Evolutionary conservation across 1,140 invertebrate species (phyloP), one percentile per base, ranked within the genome.

Genomic region (Pseudomyrmex concolor): DNA sequence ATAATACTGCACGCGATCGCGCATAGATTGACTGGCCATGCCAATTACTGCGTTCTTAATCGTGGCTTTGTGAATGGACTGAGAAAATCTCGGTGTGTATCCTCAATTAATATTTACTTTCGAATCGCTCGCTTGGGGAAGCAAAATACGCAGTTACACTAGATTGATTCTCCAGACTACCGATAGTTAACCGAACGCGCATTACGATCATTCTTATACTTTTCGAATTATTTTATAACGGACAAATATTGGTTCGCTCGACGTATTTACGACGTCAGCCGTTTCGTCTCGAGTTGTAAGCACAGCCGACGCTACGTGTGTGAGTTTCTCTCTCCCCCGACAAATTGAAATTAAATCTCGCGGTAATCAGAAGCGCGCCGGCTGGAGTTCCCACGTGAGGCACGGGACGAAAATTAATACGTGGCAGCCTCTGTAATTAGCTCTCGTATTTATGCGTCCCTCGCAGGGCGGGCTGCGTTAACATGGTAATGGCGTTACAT

Each of bases 381-480:
- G 54, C 82, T 82, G 63, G 63, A 73, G 86, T 84, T 84, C 60
- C 82, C 71, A 68, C 48, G 59, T 80, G 81, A 80, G 72, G 77
- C 74, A 63, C 71, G 68, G 22, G 74, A 77, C 84, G 84, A 89
- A 71, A 91, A 91, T 90, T 90, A 90, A 91, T 90, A 90, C 89
- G 89, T 84, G 84, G 83, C 67, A 80, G 82, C 78, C 57, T 73
- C 83, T 67, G 89, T 88, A 91, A 91, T 91, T 91, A 91, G 85
- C 88, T 76, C 74, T 86, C 78, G 80, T 91, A 89, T 90, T 88
- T 90, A 89, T 90, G 87, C 89, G 84, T 70, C 72, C 51, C 82
- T 80, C 51, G 73, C 84, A 66, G 88, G 86, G 85, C 86, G 80
- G 84, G 63, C 89, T 70, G 74, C 85, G 87, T 89, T 89, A 88